Evolutionary conservation across 2,113 vertebrate species (phyloP).

Genomic region (Plotosus lineatus): DNA sequence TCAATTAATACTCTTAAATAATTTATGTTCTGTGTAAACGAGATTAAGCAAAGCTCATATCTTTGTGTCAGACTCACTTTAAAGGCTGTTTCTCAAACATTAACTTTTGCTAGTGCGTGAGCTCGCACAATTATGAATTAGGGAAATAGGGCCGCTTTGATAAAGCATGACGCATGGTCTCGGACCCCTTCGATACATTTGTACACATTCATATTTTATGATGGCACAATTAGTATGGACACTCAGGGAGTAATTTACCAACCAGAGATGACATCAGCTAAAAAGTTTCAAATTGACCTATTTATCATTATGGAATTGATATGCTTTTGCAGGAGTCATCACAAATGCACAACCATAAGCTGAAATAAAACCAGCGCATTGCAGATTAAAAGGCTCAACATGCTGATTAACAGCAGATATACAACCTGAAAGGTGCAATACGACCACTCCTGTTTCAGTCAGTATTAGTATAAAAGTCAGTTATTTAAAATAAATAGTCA

Average conservation of each 20-base stretch:
- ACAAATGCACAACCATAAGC: not conserved
- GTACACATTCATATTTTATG: constrained; percentile 80
- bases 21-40: constrained; percentile 74
- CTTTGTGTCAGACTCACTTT: constrained; percentile 67
- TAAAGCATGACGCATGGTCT: constrained; percentile 67
- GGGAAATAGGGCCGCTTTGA: constrained; percentile 70
- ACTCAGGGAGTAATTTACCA: constrained; percentile 71
- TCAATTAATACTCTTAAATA: constrained; percentile 81
- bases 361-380: not conserved
- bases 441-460: not conserved
- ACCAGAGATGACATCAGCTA: constrained; percentile 75
- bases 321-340: not conserved
- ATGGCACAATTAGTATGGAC: constrained; percentile 79
- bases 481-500: no score
- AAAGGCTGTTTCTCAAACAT: constrained; percentile 66
- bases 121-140: constrained; percentile 73
- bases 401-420: constrained; percentile 3
- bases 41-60: constrained; percentile 72
- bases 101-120: constrained; percentile 64
- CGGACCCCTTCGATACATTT: constrained; percentile 72
- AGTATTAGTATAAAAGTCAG: not conserved
- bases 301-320: constrained; percentile 66
- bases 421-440: not conserved
- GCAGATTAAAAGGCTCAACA: constrained; percentile 25
- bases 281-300: constrained; percentile 71